phyloP scores from a whole-genome alignment of 2,888 invertebrate species.

The Lepetodrilus schrolli region DNA sequence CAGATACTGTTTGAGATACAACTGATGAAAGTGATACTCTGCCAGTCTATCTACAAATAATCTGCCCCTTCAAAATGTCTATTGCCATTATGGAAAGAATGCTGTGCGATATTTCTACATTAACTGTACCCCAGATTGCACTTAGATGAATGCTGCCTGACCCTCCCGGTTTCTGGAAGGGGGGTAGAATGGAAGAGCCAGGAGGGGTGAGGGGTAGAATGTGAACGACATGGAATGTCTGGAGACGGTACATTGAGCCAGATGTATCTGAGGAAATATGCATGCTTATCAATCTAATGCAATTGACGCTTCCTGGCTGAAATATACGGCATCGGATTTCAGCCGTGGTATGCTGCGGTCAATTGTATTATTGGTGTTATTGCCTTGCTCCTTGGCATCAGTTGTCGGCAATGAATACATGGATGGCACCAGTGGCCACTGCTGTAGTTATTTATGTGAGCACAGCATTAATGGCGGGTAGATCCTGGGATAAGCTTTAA shows the following conservation, averaged over 20 bases:
- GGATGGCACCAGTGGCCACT: neutral
- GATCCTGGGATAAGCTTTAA: neutral
- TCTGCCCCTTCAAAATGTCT: neutral
- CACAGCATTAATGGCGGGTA: neutral
- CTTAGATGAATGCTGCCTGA: slow-evolving; percentile 7
- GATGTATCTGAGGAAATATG: slow-evolving; percentile 19
- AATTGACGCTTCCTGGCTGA: slow-evolving; percentile 19
- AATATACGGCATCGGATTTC: slow-evolving; percentile 3
- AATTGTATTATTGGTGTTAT: slow-evolving; percentile 15
- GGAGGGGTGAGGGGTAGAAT: neutral
- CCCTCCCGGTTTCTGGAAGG: neutral
- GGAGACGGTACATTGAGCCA: neutral
- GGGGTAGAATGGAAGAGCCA: neutral
- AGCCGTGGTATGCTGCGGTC: slow-evolving; percentile 6
- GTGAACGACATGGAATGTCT: slow-evolving; percentile 7
- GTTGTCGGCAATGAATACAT: slow-evolving; percentile 17
- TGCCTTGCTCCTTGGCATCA: slow-evolving; percentile 4
- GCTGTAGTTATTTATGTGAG: slow-evolving; percentile 13
- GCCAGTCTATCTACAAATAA: slow-evolving; percentile 10
- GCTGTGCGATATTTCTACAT: slow-evolving; percentile 20
- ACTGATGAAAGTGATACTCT: slow-evolving; percentile 11
- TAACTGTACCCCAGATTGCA: neutral
- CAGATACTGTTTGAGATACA: slow-evolving; percentile 9
- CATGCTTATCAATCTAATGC: slow-evolving; percentile 21
- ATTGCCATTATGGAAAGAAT: slow-evolving; percentile 16